Base-by-base conservation (phyloP, 92 coral and sea anemone genomes). In the Isaurus tuberculatus region DNA sequence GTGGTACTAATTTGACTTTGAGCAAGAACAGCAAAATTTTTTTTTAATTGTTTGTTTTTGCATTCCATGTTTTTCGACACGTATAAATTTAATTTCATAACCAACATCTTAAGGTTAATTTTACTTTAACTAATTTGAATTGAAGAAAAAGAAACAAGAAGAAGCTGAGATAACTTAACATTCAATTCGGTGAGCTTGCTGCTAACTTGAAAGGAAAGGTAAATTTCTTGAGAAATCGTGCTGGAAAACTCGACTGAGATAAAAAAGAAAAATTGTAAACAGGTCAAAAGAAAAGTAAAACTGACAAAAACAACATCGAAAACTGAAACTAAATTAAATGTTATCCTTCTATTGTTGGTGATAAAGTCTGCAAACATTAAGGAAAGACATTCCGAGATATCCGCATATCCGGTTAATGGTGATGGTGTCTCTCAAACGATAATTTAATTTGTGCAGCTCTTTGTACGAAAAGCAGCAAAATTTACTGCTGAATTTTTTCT, bases 381-480 rank as follows among this genome's bases (percentile, higher is more conserved):
- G 34, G 68, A 63, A 57, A 58, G 69, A 53, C 82, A 77, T 77
- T 60, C 82, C 60, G 58, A 58, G 55, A n/a, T 77, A 77, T 77
- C n/a, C 70, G 51, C 17, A 48, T 1, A 77, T 77, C 82, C 82
- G 82, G 82, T n/a, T n/a, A n/a, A n/a, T n/a, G n/a, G n/a, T 77
- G 14, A 48, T 36, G 82, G 68, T 77, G 55, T 60, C 82, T 60
- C 53, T 57, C 82, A 77, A 57, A 34, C 51, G 19, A 30, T 77
- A 77, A 77, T 77, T 77, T 33, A 77, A 77, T 77, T 77, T 77
- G 82, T 31, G 82, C 69, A 77, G 27, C 69, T 32, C 69, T 77
- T 77, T 77, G 31, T 46, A 77, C 36, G 15, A 36, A 60, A 58
- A 77, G 34, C 42, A 33, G 53, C 82, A 14, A 60, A 14, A 34